Evolutionary conservation across 2,113 vertebrate species (phyloP).

Genomic region (Indri indri): DNA sequence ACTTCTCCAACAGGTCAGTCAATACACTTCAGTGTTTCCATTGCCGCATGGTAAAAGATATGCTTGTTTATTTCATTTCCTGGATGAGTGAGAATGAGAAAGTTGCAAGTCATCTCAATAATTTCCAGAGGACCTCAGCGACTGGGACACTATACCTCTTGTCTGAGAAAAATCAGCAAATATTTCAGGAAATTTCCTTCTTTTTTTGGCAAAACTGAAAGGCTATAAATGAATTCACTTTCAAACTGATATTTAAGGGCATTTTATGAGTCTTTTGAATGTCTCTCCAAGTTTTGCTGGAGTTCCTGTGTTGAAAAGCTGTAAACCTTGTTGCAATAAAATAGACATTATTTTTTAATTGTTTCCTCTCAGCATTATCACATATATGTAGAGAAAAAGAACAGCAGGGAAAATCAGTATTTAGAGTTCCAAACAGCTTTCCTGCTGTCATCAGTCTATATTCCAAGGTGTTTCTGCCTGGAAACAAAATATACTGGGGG

Average conservation of each 20-base stretch:
- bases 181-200: constrained; percentile 30
- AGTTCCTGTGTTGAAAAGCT: constrained; percentile 64
- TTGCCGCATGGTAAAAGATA: neutral
- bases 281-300: constrained; percentile 70
- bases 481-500: neutral
- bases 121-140: constrained; percentile 71
- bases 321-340: constrained; percentile 44
- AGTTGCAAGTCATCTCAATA: constrained; percentile 61
- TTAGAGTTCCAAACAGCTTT: neutral
- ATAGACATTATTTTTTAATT: constrained; percentile 58
- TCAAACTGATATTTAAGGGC: constrained; percentile 70
- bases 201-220: constrained; percentile 52
- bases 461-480: neutral
- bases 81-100: constrained; percentile 57
- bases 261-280: constrained; percentile 72
- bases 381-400: neutral
- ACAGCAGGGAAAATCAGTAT: neutral
- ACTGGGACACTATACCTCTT: neutral
- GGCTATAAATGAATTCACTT: constrained; percentile 72
- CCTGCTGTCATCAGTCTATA: neutral
- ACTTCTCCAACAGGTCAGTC: neutral
- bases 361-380: constrained; percentile 65
- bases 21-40: fast-evolving
- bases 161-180: constrained; percentile 60
- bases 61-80: constrained; percentile 45